Evolutionary conservation across 30 jellyfish, hydroid and myxozoan species (phyloP).

Genomic region (Mastigias papua): DNA sequence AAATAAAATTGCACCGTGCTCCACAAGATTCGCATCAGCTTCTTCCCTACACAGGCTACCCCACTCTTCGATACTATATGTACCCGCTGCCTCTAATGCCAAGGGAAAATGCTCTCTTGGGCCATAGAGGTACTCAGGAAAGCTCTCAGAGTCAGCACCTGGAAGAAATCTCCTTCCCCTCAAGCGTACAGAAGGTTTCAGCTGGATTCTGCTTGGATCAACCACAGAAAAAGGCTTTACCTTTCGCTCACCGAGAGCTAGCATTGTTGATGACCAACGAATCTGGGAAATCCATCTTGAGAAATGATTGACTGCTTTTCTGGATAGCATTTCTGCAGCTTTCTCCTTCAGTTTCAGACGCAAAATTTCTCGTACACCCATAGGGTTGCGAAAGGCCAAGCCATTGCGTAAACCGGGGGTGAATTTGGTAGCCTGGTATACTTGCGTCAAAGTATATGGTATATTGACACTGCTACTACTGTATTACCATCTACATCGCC

Average conservation of each 20-base stretch:
- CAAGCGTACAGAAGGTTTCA: slow-evolving; percentile 10
- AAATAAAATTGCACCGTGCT: slow-evolving; percentile 75
- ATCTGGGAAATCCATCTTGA: not conserved
- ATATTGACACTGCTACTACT: too few species aligned
- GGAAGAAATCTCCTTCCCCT: slow-evolving; percentile 74
- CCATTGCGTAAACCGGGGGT: too few species aligned
- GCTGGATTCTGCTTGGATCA: slow-evolving; percentile 17
- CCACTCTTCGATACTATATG: slow-evolving; percentile 34
- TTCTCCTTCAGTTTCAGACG: not conserved
- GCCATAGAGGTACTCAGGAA: slow-evolving; percentile 64
- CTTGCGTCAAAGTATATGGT: too few species aligned
- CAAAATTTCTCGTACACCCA: too few species aligned
- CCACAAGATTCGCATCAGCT: slow-evolving; percentile 44
- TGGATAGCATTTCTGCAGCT: not conserved
- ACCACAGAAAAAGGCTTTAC: slow-evolving; percentile 48
- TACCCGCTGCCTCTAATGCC: slow-evolving; percentile 53
- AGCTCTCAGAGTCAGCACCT: slow-evolving; percentile 59
- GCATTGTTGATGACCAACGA: slow-evolving; percentile 32
- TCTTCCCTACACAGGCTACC: slow-evolving; percentile 64
- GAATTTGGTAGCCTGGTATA: too few species aligned
- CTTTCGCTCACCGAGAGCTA: slow-evolving; percentile 12
- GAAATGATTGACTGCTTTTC: not conserved
- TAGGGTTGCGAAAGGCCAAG: too few species aligned
- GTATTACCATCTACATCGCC: too few species aligned
- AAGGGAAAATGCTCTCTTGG: slow-evolving; percentile 61